Evolutionary conservation across 2,888 invertebrate species (phyloP), one percentile per base, ranked within the genome.

Genomic region (Cyaniris semiargus): DNA sequence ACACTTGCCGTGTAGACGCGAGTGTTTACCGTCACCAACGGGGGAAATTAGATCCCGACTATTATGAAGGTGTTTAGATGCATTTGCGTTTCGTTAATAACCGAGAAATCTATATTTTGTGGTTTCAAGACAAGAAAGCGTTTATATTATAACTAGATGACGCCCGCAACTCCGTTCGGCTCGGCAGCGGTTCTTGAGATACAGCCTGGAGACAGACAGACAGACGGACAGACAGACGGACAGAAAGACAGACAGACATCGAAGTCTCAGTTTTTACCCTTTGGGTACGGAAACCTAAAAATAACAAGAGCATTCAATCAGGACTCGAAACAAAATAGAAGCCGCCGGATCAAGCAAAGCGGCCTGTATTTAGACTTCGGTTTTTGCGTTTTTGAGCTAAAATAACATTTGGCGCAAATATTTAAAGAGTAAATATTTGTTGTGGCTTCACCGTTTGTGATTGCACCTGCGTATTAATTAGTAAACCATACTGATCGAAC

Each of bases 1-100:
- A 76, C 79, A 78, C 79, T 78, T 78, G 75, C 78, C 76, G 78
- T 76, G 76, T 80, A 78, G 70, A 77, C 70, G 78, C 71, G 60
- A 72, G 79, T 80, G 79, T 80, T 80, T 76, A 79, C 78, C 76
- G 77, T 58, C 76, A 77, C 78, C 80, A 77, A 79, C 81, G 76
- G 60, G 80, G 79, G 80, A 81, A 81, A 81, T 81, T 81, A 81
- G 77, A 77, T 75, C 34, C 53, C 53, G 71, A 72, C 72, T 71
- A 44, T 72, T 53, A 70, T 76, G 58, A 58, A 56, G 38, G 18
- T 76, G 31, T 66, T 66, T 31, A 66, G 31, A 66, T 66, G 15
- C 66, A 31, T 66, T 66, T 66, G 15, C 13, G 27, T 18, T 66
- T 66, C 66, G 27, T 31, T 66, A 53, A 53, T 53, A 53, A 53